Conservation (phyloP, 2,888 invertebrate species). For the Agonopterix alstromeriana region DNA sequence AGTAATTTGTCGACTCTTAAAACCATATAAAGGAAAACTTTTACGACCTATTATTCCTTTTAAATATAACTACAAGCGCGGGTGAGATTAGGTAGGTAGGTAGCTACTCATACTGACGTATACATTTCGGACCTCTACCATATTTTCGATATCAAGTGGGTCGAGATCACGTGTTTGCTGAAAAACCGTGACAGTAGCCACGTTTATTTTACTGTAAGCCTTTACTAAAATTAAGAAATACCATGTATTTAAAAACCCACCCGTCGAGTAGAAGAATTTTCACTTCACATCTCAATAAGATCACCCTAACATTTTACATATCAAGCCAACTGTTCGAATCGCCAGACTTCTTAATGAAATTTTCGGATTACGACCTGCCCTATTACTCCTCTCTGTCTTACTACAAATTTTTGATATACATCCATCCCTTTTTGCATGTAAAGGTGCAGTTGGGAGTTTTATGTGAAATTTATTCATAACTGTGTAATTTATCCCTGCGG, state of each 20-base stretch:
- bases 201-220: no score
- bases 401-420: slow-evolving; percentile 19
- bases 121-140: no score
- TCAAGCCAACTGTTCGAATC: slow-evolving; percentile 63
- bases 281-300: slow-evolving; percentile 55
- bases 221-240: no score
- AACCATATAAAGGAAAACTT: no score
- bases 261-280: slow-evolving; percentile 54
- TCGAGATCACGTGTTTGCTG: no score
- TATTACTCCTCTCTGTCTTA: slow-evolving; percentile 29
- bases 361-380: slow-evolving; percentile 69
- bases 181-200: no score
- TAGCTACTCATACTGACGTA: no score
- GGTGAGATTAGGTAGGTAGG: no score
- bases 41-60: no score
- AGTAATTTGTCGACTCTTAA: no score
- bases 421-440: slow-evolving; percentile 52
- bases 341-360: slow-evolving; percentile 74
- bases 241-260: slow-evolving; percentile 2
- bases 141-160: no score
- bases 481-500: slow-evolving; percentile 72
- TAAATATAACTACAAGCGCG: no score
- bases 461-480: slow-evolving; percentile 78
- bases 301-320: slow-evolving; percentile 67
- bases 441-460: slow-evolving; percentile 74